Percentiles rank a stretch among this genome's conserved stretches.
Evolutionary conservation across 30 jellyfish, hydroid and myxozoan genomes (phyloP).

Genomic region (Turritopsis rubra): DNA sequence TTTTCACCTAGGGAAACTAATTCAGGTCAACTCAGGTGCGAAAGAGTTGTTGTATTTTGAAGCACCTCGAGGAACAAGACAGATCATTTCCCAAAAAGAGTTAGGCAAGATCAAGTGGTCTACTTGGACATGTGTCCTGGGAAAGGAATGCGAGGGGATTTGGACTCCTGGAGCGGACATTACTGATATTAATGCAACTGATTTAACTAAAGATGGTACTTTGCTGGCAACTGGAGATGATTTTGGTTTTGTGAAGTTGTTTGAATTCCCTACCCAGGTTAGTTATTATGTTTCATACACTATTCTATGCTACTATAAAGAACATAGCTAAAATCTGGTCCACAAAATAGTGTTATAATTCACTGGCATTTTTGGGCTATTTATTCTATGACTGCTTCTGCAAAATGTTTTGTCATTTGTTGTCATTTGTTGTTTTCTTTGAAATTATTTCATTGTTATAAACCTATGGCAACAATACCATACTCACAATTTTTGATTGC

Average conservation of each 20-base stretch:
- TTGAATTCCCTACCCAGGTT: conserved; percentile 74
- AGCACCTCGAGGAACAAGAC: conserved; percentile 90
- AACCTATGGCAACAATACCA: not conserved
- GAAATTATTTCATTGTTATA: not conserved
- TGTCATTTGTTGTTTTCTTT: no score
- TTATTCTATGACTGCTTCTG: no score
- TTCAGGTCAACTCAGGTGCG: conserved; percentile 84
- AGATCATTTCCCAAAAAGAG: conserved; percentile 47
- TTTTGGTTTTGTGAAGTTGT: conserved; percentile 80
- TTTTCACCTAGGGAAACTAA: conserved; percentile 52
- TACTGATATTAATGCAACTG: conserved; percentile 86
- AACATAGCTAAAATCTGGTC: not conserved
- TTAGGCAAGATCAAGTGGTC: conserved; percentile 65
- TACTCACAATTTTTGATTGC: not conserved
- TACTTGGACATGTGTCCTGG: conserved; percentile 91
- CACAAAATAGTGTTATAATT: no score
- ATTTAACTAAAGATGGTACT: conserved; percentile 68
- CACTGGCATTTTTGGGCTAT: no score
- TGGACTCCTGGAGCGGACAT: conserved; percentile 93
- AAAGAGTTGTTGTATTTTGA: conserved; percentile 75
- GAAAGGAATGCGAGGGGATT: conserved; percentile 74
- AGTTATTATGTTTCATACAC: not conserved
- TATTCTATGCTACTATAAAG: not conserved
- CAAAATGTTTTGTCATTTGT: no score
- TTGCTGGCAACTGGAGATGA: conserved; percentile 93